phyloP scores from a whole-genome alignment of 2,113 vertebrate genomes.

The Thunnus maccoyii region DNA sequence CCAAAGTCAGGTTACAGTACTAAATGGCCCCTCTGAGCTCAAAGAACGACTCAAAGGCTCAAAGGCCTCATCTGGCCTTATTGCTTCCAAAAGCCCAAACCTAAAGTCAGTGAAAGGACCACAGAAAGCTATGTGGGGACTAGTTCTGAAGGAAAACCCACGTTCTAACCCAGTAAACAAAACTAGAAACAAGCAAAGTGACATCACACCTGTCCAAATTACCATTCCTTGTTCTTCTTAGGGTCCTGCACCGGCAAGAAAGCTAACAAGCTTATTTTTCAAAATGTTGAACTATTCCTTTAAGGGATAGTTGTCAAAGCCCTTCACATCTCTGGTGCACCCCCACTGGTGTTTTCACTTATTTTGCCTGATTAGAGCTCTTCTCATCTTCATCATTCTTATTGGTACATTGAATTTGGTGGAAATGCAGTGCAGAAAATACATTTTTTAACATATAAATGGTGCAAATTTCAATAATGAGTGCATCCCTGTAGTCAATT shows the following conservation, averaged over 20 bases:
- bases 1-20: slow-evolving; percentile 60
- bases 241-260: not conserved
- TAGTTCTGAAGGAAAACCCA: slow-evolving; percentile 14
- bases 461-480: not conserved
- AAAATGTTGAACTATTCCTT: too few relatives aligned
- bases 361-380: too few relatives aligned
- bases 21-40: slow-evolving; percentile 54
- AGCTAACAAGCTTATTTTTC: too few relatives aligned
- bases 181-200: not conserved
- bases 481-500: not conserved
- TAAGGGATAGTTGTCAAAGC: not conserved
- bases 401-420: not conserved
- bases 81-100: slow-evolving; percentile 37
- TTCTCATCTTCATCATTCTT: not conserved
- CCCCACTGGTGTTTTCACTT: too few relatives aligned
- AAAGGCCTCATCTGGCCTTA: slow-evolving; percentile 38
- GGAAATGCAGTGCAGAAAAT: too few relatives aligned
- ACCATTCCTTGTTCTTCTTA: too few relatives aligned
- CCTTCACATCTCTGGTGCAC: not conserved
- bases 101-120: slow-evolving; percentile 43
- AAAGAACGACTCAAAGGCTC: not conserved
- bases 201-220: too few relatives aligned
- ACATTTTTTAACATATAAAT: not conserved
- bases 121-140: slow-evolving; percentile 7
- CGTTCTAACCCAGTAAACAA: slow-evolving; percentile 12